phyloP scores from a whole-genome alignment of 2,113 vertebrate species.

The Meleagris gallopavo region DNA sequence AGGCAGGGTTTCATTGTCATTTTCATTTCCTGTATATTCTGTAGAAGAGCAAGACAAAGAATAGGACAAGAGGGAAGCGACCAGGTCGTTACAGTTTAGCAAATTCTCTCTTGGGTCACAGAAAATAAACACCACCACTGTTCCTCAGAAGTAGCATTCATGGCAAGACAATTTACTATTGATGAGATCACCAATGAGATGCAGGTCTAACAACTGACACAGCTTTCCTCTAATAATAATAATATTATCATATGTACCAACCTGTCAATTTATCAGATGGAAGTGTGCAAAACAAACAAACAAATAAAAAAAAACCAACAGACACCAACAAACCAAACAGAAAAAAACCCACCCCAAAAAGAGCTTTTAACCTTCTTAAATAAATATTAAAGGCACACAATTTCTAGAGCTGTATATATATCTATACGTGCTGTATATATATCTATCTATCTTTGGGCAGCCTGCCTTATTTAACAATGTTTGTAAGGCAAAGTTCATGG shows the following conservation, averaged over 20 bases:
- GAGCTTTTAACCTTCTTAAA: neutral
- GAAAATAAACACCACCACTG: neutral
- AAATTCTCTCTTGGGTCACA: neutral
- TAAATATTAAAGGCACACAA: neutral
- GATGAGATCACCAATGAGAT: neutral
- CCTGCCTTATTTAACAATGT: neutral
- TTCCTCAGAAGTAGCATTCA: neutral
- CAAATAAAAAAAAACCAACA: neutral
- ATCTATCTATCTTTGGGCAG: neutral
- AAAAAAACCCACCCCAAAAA: neutral
- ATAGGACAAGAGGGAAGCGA: constrained; percentile 81
- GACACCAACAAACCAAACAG: neutral
- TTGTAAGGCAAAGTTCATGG: neutral
- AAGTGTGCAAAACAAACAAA: neutral
- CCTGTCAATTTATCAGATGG: neutral
- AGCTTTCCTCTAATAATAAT: neutral
- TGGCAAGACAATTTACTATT: neutral
- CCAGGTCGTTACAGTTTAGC: constrained; percentile 48
- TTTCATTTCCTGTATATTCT: constrained; percentile 96
- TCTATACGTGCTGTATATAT: neutral
- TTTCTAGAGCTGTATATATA: neutral
- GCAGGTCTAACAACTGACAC: neutral
- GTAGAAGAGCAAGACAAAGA: constrained; percentile 87
- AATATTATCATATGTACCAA: neutral
- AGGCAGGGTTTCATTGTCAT: constrained; percentile 93